phyloP scores from a whole-genome alignment of 2,888 invertebrate species.

The Pollenia labialis region DNA sequence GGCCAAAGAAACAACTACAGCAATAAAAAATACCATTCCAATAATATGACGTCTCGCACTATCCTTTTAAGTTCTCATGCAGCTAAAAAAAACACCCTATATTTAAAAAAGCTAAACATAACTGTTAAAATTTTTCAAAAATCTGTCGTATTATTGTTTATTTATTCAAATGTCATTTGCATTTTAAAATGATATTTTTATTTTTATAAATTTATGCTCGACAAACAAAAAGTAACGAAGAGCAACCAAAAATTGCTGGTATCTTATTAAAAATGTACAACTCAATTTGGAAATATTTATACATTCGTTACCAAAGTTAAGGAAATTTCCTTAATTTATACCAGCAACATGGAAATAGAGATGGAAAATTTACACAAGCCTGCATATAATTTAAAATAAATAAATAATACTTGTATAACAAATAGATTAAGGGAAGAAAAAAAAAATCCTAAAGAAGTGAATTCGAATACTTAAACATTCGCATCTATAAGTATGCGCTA shows the following conservation, averaged over 20 bases:
- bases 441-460: not conserved
- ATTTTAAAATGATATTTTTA: constrained; percentile 31
- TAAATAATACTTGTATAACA: constrained; percentile 12
- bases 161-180: constrained; percentile 56
- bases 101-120: not conserved
- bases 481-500: constrained; percentile 73
- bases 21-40: too few relatives aligned
- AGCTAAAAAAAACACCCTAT: too few relatives aligned
- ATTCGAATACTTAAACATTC: constrained; percentile 53
- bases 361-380: constrained; percentile 8
- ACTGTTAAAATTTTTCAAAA: not conserved
- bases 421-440: not conserved
- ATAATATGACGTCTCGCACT: too few relatives aligned
- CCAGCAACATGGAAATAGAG: not conserved
- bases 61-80: too few relatives aligned
- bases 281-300: constrained; percentile 33
- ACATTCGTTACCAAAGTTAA: not conserved
- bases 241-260: not conserved
- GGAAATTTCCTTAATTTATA: not conserved
- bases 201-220: constrained; percentile 5
- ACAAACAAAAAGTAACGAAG: constrained; percentile 10
- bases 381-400: constrained; percentile 51
- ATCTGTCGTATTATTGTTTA: constrained; percentile 14
- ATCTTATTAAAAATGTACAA: constrained; percentile 20
- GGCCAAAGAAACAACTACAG: too few relatives aligned